Conservation (phyloP, 2,888 invertebrate genomes). For the Dioctria rufipes region DNA sequence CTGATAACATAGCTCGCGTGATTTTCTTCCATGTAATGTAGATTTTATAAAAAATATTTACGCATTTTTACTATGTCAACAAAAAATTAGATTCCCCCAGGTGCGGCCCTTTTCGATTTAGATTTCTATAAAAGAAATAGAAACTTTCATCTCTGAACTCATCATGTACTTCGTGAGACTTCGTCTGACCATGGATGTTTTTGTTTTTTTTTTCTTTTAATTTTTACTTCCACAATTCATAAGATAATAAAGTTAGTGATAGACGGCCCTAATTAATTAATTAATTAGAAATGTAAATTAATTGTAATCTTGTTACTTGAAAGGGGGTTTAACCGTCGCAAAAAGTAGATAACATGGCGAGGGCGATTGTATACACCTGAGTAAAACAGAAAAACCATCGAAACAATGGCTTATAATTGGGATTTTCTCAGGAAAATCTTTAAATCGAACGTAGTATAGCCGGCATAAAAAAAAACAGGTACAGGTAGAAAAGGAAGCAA, state of each 20-base stretch:
- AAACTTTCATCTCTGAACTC: constrained; percentile 23
- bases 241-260: constrained; percentile 43
- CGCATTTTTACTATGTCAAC: constrained; percentile 31
- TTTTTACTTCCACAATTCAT: constrained; percentile 29
- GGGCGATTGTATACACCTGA: background rate
- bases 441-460: constrained; percentile 39
- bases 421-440: constrained; percentile 52
- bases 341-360: constrained; percentile 7
- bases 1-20: background rate
- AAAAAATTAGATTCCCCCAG: constrained; percentile 24
- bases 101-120: background rate
- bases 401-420: constrained; percentile 51
- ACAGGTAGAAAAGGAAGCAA: constrained; percentile 15
- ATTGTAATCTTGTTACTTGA: constrained; percentile 46
- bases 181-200: constrained; percentile 10
- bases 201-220: constrained; percentile 35
- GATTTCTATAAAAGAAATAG: background rate
- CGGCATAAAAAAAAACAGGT: constrained; percentile 6
- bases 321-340: background rate
- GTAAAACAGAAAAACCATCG: constrained; percentile 2
- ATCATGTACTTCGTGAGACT: constrained; percentile 14
- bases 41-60: background rate
- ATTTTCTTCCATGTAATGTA: background rate
- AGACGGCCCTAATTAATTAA: constrained; percentile 56
- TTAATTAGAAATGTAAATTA: constrained; percentile 56